Base-by-base conservation (phyloP, 2,888 invertebrate species). In the Limenitis camilla region DNA sequence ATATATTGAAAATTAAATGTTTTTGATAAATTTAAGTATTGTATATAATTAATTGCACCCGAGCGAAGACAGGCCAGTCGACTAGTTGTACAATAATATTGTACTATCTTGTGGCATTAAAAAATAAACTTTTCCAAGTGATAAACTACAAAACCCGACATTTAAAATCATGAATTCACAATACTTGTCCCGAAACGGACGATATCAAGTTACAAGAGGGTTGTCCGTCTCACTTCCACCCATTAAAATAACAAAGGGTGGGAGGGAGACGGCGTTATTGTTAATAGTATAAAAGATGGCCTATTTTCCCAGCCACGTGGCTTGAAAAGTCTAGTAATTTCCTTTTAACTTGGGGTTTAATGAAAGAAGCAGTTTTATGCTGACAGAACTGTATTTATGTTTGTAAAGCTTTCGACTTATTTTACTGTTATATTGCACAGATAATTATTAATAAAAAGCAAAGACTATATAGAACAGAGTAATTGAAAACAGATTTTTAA, bases 281-380 rank as follows among this genome's bases (percentile, higher is more conserved):
- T 73, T 72, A 69, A 72, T 71, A 70, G 49, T 49, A 81, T 78
- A 81, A 80, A 74, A 69, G 76, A 60, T 81, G 83, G 81, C 83
- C 83, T 68, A 81, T 79, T 81, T 83, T 72, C 72, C 58, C 63
- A 56, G 72, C 74, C 83, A 81, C 82, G 81, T 82, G 81, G 75
- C 66, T 66, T 70, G 69, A 74, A 78, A 75, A 71, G 69, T 56
- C 70, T 66, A 68, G 61, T 55, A 61, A 64, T 64, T 63, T 66
- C 66, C 66, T 59, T 62, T 64, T 56, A 63, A 59, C 55, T 56
- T 53, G 54, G 53, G 49, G 46, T 35, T 50, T 58, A 59, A 59
- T 61, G 59, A 59, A 59, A 59, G 55, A 55, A 54, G 38, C 49
- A 31, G 27, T 48, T 50, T 49, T 50, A 39, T 51, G 29, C 27